These are phyloP conservation scores for Sylvilagus bachmani DNA, from an alignment of 2,113 vertebrate species.

Conservation along the genomic window DNA sequence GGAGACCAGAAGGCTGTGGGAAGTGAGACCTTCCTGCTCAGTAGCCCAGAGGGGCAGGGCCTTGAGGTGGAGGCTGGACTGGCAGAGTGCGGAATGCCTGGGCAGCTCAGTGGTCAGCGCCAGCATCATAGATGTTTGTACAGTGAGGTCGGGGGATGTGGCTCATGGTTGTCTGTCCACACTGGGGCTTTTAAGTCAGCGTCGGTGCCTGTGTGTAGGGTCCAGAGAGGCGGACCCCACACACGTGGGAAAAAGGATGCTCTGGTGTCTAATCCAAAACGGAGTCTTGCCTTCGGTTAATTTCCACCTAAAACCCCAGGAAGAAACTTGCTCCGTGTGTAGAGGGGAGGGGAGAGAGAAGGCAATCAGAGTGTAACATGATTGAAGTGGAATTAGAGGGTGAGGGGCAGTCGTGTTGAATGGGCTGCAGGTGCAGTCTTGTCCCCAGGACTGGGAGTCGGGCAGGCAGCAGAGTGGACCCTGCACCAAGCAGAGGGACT, in stretches of 20 bases:
- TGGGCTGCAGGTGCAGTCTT: neutral
- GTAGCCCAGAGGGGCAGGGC: neutral
- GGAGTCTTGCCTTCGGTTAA: neutral
- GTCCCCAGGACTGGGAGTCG: neutral
- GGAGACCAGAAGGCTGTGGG: neutral
- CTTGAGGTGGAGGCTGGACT: neutral
- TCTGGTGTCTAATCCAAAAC: fast-evolving
- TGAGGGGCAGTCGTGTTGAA: no score
- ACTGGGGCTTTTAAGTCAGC: neutral
- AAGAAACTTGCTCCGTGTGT: fast-evolving
- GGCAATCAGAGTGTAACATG: no score
- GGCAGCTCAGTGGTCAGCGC: neutral
- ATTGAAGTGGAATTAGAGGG: neutral
- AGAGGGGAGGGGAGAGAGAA: neutral
- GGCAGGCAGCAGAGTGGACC: neutral
- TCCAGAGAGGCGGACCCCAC: neutral
- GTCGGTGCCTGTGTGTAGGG: neutral
- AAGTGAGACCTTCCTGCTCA: neutral
- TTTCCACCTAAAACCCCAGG: neutral
- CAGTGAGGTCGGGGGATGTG: neutral
- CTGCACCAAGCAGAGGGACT: no score
- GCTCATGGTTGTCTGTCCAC: neutral
- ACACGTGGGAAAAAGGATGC: neutral
- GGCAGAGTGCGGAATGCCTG: neutral
- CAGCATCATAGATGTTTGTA: neutral